Base-by-base conservation (phyloP, 2,113 vertebrate genomes). In the Synodontis membranacea region DNA sequence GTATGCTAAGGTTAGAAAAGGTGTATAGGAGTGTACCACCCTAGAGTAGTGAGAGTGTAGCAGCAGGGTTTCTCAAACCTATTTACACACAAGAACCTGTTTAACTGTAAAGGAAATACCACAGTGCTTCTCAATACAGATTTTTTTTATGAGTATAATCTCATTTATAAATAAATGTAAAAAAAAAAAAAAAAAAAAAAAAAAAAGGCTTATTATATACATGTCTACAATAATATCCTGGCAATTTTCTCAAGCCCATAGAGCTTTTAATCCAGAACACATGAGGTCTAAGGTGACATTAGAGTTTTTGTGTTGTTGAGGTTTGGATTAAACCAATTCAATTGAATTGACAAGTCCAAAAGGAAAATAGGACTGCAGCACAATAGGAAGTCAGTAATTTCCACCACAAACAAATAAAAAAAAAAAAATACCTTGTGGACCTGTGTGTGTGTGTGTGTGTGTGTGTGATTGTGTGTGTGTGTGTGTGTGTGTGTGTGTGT, bases 401-500 rank as follows among this genome's bases (percentile, higher is more conserved):
- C 6, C n/a, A 34, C 62, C 1, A 66, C n/a, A 56, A 23, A 17
- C 15, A 52, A 52, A 52, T 23, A 10, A 50, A 50, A 50, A 3
- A 50, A 50, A 56, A 56, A 56, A 56, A 60, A 62, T n/a, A 31
- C 31, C 23, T 58, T 58, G 12, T 62, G 60, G 60, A 58, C 21
- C n/a, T 17, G 9, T 83, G 7, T 54, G 28, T 4, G 39, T 25
- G 19, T 11, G 46, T 70, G 44, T 60, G 80, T 85, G 17, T 48
- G 62, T 58, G 23, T 88, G 54, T 86, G 64, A 85, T 62, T 83
- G 82, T 83, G 85, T 88, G n/a, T 79, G 85, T 89, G 83, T 84
- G 80, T 88, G 86, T 88, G 72, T 82, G 87, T 84, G 86, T 58
- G 84, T 89, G 78, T 70, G 88, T 85, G 84, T 74, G 84, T 17